Conservation (phyloP, 2,797 vertebrate species). For the Neomorphus geoffroyi region DNA sequence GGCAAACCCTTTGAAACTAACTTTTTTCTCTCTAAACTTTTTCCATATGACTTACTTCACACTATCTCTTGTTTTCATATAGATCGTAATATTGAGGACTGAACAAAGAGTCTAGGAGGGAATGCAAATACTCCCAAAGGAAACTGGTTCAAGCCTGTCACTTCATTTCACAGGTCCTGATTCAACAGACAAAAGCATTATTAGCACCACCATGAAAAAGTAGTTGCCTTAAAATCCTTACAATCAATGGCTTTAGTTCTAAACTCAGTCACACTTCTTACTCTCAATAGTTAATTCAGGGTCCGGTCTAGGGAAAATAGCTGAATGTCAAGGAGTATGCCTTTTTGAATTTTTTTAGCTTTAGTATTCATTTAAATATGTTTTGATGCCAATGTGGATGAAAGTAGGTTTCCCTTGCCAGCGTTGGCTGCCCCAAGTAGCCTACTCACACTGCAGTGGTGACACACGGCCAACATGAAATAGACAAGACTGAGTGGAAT, state of each 20-base stretch:
- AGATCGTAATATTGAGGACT: background rate
- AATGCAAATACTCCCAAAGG: background rate
- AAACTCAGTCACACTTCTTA: background rate
- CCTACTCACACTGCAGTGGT: background rate
- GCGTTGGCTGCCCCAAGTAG: background rate
- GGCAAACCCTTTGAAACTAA: background rate
- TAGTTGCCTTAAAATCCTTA: background rate
- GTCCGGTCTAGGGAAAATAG: background rate
- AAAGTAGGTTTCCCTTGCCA: background rate
- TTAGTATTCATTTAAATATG: background rate
- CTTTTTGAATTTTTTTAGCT: background rate
- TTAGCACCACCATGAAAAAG: background rate
- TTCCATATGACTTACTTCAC: background rate
- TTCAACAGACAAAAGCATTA: background rate
- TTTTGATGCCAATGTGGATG: background rate
- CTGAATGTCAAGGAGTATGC: background rate
- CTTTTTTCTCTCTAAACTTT: accelerated
- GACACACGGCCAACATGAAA: background rate
- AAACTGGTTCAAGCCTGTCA: background rate
- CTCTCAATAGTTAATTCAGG: background rate
- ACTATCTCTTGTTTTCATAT: background rate
- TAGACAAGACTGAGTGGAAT: background rate
- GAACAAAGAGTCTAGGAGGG: background rate
- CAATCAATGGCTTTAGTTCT: background rate
- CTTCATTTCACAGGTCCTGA: background rate